phyloP scores from a whole-genome alignment of 2,113 vertebrate species.

The Tachysurus vachellii region DNA sequence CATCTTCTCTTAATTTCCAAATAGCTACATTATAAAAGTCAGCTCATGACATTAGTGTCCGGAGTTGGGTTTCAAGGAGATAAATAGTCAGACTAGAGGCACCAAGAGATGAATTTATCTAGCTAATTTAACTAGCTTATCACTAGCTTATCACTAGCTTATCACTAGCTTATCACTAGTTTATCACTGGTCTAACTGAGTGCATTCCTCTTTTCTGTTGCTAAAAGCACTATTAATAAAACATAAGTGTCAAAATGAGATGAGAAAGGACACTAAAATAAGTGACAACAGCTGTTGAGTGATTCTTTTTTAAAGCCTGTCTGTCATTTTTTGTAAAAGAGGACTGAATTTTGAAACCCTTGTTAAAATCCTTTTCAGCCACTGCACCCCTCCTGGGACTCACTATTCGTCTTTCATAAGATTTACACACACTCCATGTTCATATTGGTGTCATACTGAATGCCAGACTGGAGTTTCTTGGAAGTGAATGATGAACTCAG shows the following conservation, averaged over 20 bases:
- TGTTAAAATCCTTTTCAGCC: not conserved
- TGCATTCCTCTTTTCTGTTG: not conserved
- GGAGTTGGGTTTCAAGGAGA: not conserved
- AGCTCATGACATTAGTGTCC: not conserved
- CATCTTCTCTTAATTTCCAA: too few relatives aligned
- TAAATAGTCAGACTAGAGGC: not conserved
- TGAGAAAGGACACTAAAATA: not conserved
- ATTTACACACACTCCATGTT: constrained; percentile 6
- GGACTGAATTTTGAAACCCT: not conserved
- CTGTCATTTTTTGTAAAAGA: not conserved
- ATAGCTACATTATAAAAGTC: not conserved
- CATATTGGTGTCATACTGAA: constrained; percentile 20
- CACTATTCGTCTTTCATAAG: not conserved
- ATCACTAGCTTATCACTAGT: not conserved
- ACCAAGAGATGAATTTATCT: not conserved
- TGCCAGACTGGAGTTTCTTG: constrained; percentile 3
- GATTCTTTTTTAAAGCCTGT: not conserved
- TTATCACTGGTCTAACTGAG: not conserved
- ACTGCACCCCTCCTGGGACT: not conserved
- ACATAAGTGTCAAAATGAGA: not conserved
- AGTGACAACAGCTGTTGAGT: not conserved
- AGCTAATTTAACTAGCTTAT: not conserved
- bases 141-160: too few relatives aligned
- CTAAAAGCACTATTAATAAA: not conserved
- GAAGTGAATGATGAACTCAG: not conserved